Evolutionary conservation across 2,113 vertebrate genomes (phyloP), one percentile per base, ranked within the genome.

Genomic region (Gorsachius goisagi): DNA sequence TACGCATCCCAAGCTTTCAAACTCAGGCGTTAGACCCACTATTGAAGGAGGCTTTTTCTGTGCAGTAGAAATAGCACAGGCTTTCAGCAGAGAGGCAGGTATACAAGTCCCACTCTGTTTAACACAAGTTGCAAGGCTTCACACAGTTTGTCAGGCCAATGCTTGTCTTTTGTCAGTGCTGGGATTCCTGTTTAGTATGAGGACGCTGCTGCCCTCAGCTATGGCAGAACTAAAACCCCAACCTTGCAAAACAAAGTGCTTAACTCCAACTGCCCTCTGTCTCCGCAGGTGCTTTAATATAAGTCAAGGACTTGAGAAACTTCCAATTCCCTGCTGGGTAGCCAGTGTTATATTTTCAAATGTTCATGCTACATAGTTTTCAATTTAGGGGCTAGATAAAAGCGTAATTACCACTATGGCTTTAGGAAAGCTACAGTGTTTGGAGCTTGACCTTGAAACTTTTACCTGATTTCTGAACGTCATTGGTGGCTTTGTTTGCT

Each of bases 381-480:
- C 94, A 68, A 15, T 41, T 23, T 96, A 95, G 92, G 94, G 45
- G 66, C 86, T 95, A 87, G 76, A 93, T 85, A 49, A 53, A 97
- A 92, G 33, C 68, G 83, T 95, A 89, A 94, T 75, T 75, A 64
- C 28, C 66, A 87, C 86, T 93, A 92, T 0, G 35, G 80, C 90
- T 95, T 94, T 92, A 97, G 89, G 86, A 95, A 89, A 97, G 86
- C 92, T 91, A 23, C 90, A 76, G 90, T 93, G 91, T 97, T 96
- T 96, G 92, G 89, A 94, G 94, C 86, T 94, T 94, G 88, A 95
- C 68, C 79, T 92, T 90, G 80, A 96, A 94, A 81, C 73, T 93
- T 93, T 85, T 60, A 93, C 75, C 73, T 58, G 80, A 95, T 86
- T 96, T 91, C 85, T 75, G 69, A 92, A 74, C 86, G 85, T 93